These are phyloP conservation scores for Gadus chalcogrammus DNA, from an alignment of 2,113 vertebrate species.

Conservation along the genomic window DNA sequence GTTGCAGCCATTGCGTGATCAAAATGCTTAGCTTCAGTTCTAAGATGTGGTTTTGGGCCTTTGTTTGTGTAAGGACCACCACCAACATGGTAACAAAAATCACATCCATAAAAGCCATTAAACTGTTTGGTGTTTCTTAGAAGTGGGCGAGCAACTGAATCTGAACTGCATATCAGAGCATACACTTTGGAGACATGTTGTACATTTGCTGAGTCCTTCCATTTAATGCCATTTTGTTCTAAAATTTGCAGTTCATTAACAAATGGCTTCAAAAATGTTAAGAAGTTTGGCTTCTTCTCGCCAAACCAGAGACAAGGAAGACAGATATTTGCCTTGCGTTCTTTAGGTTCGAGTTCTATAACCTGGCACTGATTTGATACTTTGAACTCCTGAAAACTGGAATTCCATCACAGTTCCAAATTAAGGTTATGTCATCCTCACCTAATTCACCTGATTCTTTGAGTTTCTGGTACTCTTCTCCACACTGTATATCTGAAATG, in stretches of 20 bases:
- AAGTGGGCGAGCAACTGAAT: conserved; percentile 30
- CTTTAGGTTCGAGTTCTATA: conserved; percentile 19
- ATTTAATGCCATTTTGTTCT: conserved; percentile 22
- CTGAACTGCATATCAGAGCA: conserved; percentile 29
- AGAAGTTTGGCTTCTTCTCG: conserved; percentile 28
- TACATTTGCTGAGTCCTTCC: conserved; percentile 2
- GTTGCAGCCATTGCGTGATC: not conserved
- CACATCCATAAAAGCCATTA: conserved; percentile 28
- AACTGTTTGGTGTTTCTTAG: conserved; percentile 32
- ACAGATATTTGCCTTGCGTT: conserved; percentile 14
- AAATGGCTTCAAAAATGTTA: conserved; percentile 29
- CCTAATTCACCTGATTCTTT: conserved; percentile 6
- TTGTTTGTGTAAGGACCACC: conserved; percentile 5
- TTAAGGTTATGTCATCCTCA: conserved; percentile 19
- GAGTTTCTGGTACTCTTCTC: conserved; percentile 22
- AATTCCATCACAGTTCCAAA: conserved; percentile 38
- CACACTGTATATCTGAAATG: conserved; percentile 17
- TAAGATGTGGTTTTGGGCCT: not conserved
- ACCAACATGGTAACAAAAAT: conserved; percentile 28
- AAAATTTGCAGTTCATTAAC: conserved; percentile 8
- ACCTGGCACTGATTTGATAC: conserved; percentile 3
- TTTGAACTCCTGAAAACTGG: conserved; percentile 36
- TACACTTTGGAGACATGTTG: conserved; percentile 16
- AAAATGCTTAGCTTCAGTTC: not conserved
- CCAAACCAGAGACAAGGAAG: conserved; percentile 34